Conservation (phyloP, 1,140 invertebrate species). For the Pantala flavescens region DNA sequence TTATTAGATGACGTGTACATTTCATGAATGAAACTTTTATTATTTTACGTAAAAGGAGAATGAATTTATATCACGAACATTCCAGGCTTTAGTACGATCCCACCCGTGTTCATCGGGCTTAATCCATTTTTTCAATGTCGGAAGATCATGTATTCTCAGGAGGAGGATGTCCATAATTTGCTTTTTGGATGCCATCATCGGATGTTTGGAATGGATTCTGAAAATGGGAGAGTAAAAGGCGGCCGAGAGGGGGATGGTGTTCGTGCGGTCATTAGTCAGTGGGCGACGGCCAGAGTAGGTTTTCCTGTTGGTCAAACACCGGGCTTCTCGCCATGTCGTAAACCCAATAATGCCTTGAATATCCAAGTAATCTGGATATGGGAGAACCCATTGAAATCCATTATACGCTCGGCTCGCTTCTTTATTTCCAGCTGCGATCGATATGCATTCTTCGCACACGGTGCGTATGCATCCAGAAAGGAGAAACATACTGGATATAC, state of each 20-base stretch:
- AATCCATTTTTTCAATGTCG: no score
- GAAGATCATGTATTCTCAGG: no score
- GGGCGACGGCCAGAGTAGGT: not conserved
- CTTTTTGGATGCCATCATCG: not conserved
- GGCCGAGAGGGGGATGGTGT: not conserved
- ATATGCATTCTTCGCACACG: no score
- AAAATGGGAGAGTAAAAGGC: not conserved
- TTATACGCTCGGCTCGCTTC: not conserved
- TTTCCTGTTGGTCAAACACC: slow-evolving; percentile 1
- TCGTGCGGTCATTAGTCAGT: not conserved
- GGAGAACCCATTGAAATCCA: not conserved
- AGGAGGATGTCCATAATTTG: no score
- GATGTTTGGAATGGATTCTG: not conserved
- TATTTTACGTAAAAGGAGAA: no score
- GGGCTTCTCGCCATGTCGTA: not conserved
- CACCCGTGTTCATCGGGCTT: no score
- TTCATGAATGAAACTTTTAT: no score
- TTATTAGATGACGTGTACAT: no score
- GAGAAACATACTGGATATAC: no score
- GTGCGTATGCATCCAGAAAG: no score
- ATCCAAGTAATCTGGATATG: not conserved
- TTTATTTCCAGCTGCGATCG: not conserved
- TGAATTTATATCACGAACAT: no score
- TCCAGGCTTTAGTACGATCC: no score
- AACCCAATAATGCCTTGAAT: slow-evolving; percentile 1